Conservation (phyloP, 2,888 invertebrate species). For the Tiliacea aurago region DNA sequence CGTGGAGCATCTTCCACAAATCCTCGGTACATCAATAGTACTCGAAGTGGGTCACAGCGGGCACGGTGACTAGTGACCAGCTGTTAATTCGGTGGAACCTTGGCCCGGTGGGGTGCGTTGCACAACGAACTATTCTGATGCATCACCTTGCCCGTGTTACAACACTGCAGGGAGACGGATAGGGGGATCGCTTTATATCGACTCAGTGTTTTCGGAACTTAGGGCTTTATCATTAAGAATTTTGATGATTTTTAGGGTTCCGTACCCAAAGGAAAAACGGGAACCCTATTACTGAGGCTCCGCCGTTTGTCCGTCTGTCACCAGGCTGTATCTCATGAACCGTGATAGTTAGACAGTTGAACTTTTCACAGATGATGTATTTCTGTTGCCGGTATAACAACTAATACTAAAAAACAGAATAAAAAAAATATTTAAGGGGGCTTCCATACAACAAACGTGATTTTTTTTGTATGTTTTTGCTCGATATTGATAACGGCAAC, state of each 20-base stretch:
- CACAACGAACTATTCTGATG: conserved; percentile 82
- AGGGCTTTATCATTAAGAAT: background rate
- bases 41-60: conserved; percentile 65
- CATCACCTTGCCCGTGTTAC: conserved; percentile 77
- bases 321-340: no score
- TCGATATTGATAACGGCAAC: no score
- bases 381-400: no score
- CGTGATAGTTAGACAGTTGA: no score
- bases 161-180: conserved; percentile 56
- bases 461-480: no score
- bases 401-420: no score
- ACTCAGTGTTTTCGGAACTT: background rate
- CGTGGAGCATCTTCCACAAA: conserved; percentile 25
- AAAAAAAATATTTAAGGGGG: no score
- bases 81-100: conserved; percentile 74
- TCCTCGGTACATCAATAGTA: conserved; percentile 33
- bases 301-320: no score
- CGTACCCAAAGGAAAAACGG: no score
- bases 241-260: background rate
- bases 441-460: no score
- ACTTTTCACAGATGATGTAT: no score
- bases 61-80: conserved; percentile 59
- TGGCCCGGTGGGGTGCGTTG: conserved; percentile 78
- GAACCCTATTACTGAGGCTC: no score
- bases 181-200: conserved; percentile 41